Conservation (phyloP, 1,140 invertebrate genomes). For the Rhizoglyphus robini region DNA sequence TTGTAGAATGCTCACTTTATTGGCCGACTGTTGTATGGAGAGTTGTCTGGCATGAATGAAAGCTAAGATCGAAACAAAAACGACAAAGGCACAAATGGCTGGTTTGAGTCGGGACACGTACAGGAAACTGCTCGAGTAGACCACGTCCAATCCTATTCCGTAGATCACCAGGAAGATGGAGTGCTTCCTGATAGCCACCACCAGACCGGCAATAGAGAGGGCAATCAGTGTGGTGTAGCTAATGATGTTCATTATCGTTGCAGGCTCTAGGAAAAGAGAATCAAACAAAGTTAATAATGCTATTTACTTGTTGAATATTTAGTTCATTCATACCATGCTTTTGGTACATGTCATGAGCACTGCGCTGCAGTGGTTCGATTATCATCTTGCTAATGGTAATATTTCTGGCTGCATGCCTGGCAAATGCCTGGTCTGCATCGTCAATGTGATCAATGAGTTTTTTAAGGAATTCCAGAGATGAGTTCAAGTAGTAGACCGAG, state of each 20-base stretch:
- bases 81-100: not conserved
- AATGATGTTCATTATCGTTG: constrained; percentile 1
- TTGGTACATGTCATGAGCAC: constrained; percentile 2
- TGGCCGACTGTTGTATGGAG: not conserved
- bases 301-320: not conserved
- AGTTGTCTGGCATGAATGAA: not conserved
- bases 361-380: not conserved
- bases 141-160: not conserved
- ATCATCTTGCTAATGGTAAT: not conserved
- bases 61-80: constrained; percentile 9
- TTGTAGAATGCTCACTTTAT: not conserved
- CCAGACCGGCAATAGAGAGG: not conserved
- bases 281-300: not conserved
- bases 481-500: not conserved
- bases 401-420: not conserved
- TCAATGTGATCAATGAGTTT: constrained; percentile 5
- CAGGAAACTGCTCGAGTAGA: not conserved
- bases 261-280: not conserved
- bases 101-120: not conserved
- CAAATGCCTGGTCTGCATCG: not conserved
- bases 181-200: not conserved
- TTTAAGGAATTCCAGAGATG: constrained; percentile 2
- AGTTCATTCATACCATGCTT: constrained; percentile 1
- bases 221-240: not conserved
- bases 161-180: not conserved